Base-by-base conservation (phyloP, 2,113 vertebrate species). In the Etia nguti region DNA sequence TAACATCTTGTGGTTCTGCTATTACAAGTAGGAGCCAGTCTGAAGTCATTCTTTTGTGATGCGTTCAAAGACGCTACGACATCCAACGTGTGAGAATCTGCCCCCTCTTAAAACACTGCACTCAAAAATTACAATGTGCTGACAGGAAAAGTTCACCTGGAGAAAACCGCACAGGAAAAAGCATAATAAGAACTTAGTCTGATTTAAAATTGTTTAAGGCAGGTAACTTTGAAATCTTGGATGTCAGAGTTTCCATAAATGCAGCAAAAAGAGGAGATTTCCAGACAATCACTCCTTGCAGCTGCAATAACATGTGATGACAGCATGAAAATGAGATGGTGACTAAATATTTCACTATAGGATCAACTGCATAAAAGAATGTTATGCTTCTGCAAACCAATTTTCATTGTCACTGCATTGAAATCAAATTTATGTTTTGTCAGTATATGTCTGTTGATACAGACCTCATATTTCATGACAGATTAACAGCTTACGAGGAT, bases 301-400 rank as follows among this genome's bases (percentile, higher is more conserved):
- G 89, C 90, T 90, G 86, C 75, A 90, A 89, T 26, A 92, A 92
- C 86, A 80, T 82, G 70, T 84, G 83, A 92, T 84, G 75, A 85
- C 81, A 55, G 79, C 29, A 4, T 22, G 80, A 82, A 80, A 81
- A 60, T 90, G 82, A 89, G 86, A 88, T 82, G 41, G 57, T 87
- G 77, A 83, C 57, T 83, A 80, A 88, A 90, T 48, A 50, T 68
- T 88, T 92, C 16, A 82, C 38, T 85, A 36, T 56, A 88, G 73
- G 60, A 89, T 83, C 41, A 79, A 41, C 65, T 13, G 43, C 15
- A 52, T 84, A 29, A 83, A 89, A 38, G 1, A 79, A 62, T 82
- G 26, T 90, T 20, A 90, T 75, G 38, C 43, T 26, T 48, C 41
- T 84, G 34, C 10, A 60, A 82, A 84, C 24, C 50, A n/a, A 84